Base-by-base conservation (phyloP, 2,797 vertebrate genomes). In the Tenualosa ilisha region DNA sequence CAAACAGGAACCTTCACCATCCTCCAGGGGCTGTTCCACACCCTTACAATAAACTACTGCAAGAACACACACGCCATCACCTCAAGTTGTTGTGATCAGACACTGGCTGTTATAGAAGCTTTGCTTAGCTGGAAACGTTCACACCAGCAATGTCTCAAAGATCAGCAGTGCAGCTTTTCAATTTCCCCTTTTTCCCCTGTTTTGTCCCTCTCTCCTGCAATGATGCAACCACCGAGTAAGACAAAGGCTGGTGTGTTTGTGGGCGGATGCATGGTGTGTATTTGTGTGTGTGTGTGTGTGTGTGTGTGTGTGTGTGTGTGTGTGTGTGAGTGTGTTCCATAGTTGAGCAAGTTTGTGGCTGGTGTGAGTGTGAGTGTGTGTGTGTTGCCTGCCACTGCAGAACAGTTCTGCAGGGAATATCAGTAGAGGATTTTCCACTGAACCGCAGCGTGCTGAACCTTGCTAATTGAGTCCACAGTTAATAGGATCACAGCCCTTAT, bases 401-500 rank as follows among this genome's bases (percentile, higher is more conserved):
- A 85, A 53, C 85, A 22, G 50, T 65, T 50, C 31, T 46, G 17
- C 84, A 54, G 79, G 84, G 84, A 75, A 82, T 50, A 90, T 88
- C 88, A 86, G 85, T 85, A 49, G 65, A 82, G 86, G 86, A 88
- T 86, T 84, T 87, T 85, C 63, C 84, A 59, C 65, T 72, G 65
- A 72, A 72, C 24, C 12, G 65, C 86, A 68, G 83, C 87, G 46
- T 84, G 87, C 87, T 84, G 87, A 88, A 87, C 49, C 85, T 86
- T 22, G 56, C 79, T 86, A 89, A 88, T 59, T 54, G 81, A 79
- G 50, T 65, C 84, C 22, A 83, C 40, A 46, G 83, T 85, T 87
- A 89, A 89, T 86, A 85, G 84, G 85, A 90, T 89, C 87, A 86
- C 84, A 37, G 79, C 65, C 87, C 63, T 88, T 85, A 88, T 89